Conservation (phyloP, 2,888 invertebrate genomes). For the Gonocerus acuteangulatus region DNA sequence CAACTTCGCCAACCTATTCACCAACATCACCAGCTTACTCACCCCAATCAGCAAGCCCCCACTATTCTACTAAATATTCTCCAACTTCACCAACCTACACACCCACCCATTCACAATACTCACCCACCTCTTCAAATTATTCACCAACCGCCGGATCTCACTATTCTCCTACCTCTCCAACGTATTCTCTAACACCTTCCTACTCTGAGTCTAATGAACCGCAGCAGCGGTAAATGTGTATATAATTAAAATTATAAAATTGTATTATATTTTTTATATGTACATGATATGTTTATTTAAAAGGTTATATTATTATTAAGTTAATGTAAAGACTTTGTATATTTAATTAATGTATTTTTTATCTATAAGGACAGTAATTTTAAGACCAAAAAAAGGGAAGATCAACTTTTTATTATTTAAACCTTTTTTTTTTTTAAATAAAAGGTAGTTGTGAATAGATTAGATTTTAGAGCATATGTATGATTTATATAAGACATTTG, state of each 20-base stretch:
- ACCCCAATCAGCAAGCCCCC: constrained; percentile 46
- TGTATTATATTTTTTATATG: not conserved
- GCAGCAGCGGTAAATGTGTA: constrained; percentile 17
- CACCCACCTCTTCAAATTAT: constrained; percentile 65
- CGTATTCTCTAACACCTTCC: constrained; percentile 66
- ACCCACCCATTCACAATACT: constrained; percentile 55
- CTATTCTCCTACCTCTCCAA: constrained; percentile 70
- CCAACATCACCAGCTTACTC: constrained; percentile 75
- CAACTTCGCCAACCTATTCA: constrained; percentile 62
- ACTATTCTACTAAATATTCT: constrained; percentile 43
- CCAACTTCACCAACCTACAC: constrained; percentile 61
- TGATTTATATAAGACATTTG: constrained; percentile 3
- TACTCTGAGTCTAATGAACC: constrained; percentile 43
- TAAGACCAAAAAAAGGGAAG: too few relatives aligned
- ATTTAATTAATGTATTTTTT: too few relatives aligned
- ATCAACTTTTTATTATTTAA: too few relatives aligned
- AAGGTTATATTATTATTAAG: not conserved
- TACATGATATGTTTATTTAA: not conserved
- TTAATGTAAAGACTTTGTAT: too few relatives aligned
- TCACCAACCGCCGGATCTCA: constrained; percentile 63
- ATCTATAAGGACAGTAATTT: too few relatives aligned
- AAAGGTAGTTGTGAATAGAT: too few relatives aligned
- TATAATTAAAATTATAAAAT: not conserved
- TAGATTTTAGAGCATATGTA: too few relatives aligned
- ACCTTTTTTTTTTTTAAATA: too few relatives aligned